Percentiles rank a stretch among this genome's conserved stretches.
phyloP scores from a whole-genome alignment of 2,113 vertebrate genomes.

The Erpornis zantholeuca region DNA sequence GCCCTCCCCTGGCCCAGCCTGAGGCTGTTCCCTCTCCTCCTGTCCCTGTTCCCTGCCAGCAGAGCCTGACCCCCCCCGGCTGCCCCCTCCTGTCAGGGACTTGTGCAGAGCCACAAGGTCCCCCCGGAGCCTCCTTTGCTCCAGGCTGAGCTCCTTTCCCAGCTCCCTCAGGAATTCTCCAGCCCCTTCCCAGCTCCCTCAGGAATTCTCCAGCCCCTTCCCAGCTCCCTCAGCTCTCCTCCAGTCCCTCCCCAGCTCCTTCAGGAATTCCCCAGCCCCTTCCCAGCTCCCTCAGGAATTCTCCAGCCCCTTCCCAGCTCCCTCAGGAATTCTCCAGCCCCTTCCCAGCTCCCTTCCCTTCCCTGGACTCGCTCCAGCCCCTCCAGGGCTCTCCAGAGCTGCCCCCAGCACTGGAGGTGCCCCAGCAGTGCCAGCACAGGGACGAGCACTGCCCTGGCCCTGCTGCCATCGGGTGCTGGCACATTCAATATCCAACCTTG shows the following conservation, averaged over 20 bases:
- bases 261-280: not conserved
- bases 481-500: not conserved
- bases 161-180: too few species aligned
- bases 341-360: not conserved
- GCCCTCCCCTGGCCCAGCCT: too few species aligned
- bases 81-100: not conserved
- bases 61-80: too few species aligned
- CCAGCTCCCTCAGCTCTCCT: too few species aligned
- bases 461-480: not conserved
- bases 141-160: not conserved
- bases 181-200: not conserved
- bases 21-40: not conserved
- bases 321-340: too few species aligned
- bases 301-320: not conserved
- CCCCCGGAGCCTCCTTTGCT: not conserved
- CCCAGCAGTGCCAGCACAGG: not conserved
- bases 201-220: not conserved
- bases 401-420: not conserved
- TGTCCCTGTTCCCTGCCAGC: not conserved
- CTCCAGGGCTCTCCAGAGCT: not conserved
- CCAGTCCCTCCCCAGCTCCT: too few species aligned
- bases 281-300: not conserved
- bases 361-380: not conserved
- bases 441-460: not conserved
- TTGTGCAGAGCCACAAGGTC: not conserved